Evolutionary conservation across 1,140 invertebrate genomes (phyloP), one percentile per base, ranked within the genome.

Genomic region (Theocolax elegans): DNA sequence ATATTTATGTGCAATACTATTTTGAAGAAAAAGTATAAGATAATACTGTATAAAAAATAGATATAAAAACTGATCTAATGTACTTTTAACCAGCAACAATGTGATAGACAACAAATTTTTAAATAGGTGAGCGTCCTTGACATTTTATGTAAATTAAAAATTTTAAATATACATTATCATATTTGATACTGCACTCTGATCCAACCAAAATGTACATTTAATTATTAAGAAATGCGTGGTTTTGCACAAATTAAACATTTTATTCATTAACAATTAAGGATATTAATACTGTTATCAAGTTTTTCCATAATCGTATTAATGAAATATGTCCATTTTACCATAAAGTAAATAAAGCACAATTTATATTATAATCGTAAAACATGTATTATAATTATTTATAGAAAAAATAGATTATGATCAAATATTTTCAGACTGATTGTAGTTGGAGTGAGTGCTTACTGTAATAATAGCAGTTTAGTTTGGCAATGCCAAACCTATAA

Each of bases 401-500:
- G 46, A 38, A 46, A 56, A 38, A 59, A n/a, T n/a, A 51, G 29
- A 68, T 29, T 68, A 60, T 59, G 42, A 67, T 67, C 27, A 29
- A 58, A 67, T 67, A 67, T 67, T 67, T 68, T 68, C 56, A 49
- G 56, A 68, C 56, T 51, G 66, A 60, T 51, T 10, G 21, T 49
- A 59, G 42, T 49, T 59, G 38, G 59, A 48, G 13, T 4, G n/a
- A 58, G 3, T 13, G 53, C 51, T 40, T 58, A 58, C 48, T 31
- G 13, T 29, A 2, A 29, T 31, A 25, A 53, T 25, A 51, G 25
- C 17, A 54, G 35, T 13, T 42, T 65, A 67, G 21, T 42, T 35
- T 58, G 46, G 35, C 21, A 27, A 58, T 49, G 27, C 21, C 19
- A 59, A 40, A 23, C 35, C 0, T 21, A 35, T 1, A 31, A 42